Base-by-base conservation (phyloP, 2,113 vertebrate species). In the Zeus faber region DNA sequence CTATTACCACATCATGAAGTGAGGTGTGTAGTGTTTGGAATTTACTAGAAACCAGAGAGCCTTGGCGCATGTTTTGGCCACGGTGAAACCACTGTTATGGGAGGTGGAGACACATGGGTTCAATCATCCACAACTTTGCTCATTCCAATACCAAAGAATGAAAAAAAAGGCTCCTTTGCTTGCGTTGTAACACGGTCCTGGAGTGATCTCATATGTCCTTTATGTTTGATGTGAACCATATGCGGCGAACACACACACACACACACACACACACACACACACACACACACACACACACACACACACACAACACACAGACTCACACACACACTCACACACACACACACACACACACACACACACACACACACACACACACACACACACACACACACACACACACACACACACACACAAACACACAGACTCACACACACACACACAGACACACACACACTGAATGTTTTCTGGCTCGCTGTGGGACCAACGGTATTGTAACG, bases 181-280 rank as follows among this genome's bases (percentile, higher is more conserved):
- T 17, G 33, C 55, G 43, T 43, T 62, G 67, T 24, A 74, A 76
- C 25, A 40, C 31, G 52, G 72, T 49, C 60, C 41, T 25, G 29
- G 27, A 55, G 44, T 41, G 49, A 63, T 53, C 49, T 37, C 21
- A 13, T 49, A 41, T 41, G 55, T 55, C 14, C 1, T 64, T 61
- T 51, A 49, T 24, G 18, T 64, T 57, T 67, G 65, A 82, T 81
- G 43, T 5, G 37, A 72, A 81, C 61, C 77, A 81, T 57, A 65
- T 79, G 79, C 17, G 16, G 27, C 40, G 9, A 3, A 43, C 1
- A 43, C 14, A 17, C 40, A 20, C 14, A 16, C 14, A 43, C 40
- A 16, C 40, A 43, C 17, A 16, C 16, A 43, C 16, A 43, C 14
- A 20, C 17, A 6, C 11, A 54, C 64, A 45, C 39, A 50, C 45